Evolutionary conservation across 1,140 invertebrate species (phyloP), one percentile per base, ranked within the genome.

Genomic region (Cataglyphis hispanica): DNA sequence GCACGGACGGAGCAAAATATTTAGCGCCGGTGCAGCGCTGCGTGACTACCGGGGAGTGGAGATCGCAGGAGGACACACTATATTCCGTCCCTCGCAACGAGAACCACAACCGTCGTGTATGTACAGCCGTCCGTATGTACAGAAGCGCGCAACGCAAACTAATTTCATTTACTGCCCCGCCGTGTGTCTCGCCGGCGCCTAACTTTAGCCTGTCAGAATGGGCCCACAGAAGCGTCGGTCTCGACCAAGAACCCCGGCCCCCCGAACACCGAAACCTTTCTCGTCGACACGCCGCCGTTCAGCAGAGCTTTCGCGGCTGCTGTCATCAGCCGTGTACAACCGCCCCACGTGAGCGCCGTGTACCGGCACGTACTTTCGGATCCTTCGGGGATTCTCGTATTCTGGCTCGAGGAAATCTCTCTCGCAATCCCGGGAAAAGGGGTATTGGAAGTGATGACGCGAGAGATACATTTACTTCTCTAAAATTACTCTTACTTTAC

Each of bases 81-180:
- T 83, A 60, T 81, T 78, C 74, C 46, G 50, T 74, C 37, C 76
- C 53, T 58, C 64, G 74, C 70, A 85, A 61, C 69, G 83, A 61
- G 66, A 88, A 61, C 53, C 53, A 60, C 66, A 63, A 78, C 56
- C 56, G 67, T 46, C 50, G 40, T 72, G 56, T 84, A 56, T 86
- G 64, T 76, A 81, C 50, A 66, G 56, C n/a, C 46, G 61, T 70
- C 40, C 19, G 58, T 80, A 77, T 87, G 80, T 74, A 75, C 78
- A 53, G n/a, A 83, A 58, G 46, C 37, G 61, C 67, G 46, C 61
- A 60, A 37, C 22, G 69, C 78, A 84, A 90, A 89, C 85, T 90
- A 90, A 90, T 90, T 90, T 67, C 87, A 89, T 89, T 90, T 90
- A 80, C 88, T 72, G 22, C 22, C 22, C 84, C 66, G 27, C 63